Evolutionary conservation across 2,113 vertebrate species (phyloP).

Genomic region (Cardinalis cardinalis): DNA sequence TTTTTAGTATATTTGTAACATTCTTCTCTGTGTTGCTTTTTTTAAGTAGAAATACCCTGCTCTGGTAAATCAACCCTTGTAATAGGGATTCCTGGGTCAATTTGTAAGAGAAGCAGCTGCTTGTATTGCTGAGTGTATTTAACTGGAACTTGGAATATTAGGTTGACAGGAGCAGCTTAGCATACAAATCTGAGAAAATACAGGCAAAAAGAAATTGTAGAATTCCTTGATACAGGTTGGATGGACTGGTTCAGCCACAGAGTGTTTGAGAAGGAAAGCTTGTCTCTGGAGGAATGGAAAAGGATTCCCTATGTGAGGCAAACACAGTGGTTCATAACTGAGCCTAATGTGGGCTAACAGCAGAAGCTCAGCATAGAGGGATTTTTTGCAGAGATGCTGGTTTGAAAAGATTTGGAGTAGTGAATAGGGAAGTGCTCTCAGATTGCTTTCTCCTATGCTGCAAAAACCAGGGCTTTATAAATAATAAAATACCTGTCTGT

Average conservation of each 20-base stretch:
- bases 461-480: not conserved
- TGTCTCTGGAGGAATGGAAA: not conserved
- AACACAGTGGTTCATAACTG: not conserved
- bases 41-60: not conserved
- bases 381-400: not conserved
- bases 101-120: not conserved
- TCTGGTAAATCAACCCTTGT: not conserved
- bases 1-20: not conserved
- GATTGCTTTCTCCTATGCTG: not conserved
- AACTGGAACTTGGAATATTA: not conserved
- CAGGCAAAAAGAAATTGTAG: not conserved
- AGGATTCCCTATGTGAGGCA: not conserved
- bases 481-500: not conserved
- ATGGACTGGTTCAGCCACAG: not conserved
- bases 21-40: not conserved
- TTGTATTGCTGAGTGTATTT: not conserved
- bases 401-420: not conserved
- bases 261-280: not conserved
- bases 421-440: not conserved
- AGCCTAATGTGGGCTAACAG: not conserved
- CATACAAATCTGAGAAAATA: not conserved
- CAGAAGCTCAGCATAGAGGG: not conserved
- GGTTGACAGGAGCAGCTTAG: not conserved
- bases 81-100: not conserved
- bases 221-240: not conserved